Evolutionary conservation across 2,797 vertebrate species (phyloP), one percentile per base, ranked within the genome.

Genomic region (Selene dorsalis): DNA sequence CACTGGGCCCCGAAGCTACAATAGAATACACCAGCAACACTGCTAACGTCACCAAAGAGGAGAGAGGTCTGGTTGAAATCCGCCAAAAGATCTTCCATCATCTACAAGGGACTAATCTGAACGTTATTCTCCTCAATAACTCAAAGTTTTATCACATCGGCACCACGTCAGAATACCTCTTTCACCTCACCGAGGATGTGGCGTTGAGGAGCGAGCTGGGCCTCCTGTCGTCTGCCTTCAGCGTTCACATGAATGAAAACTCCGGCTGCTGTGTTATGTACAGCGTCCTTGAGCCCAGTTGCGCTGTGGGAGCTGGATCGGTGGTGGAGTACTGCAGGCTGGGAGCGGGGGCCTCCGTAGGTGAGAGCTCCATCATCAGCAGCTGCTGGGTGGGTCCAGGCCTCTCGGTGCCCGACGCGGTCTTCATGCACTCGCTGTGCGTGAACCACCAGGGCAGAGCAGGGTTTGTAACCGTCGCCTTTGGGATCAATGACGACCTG

Each of bases 101-200:
- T 57, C 95, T 99, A 20, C 93, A 86, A 50, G 98, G 96, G 75
- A 96, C 96, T 0, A 59, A 92, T 0, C 90, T 99, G 0, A 96
- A 96, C 41, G 95, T 99, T 43, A 87, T 98, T 18, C 88, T 96
- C 50, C 93, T 99, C 62, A 96, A 97, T 83, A 96, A 96, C 84
- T 99, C 98, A 14, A 97, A 93, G 80, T 99, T 99, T 91, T 98
- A 97, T 84, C 98, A 99, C 89, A 90, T 98, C 0, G 97, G 98
- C 52, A 98, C 97, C 70, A 95, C 95, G 0, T 88, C 94, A 1
- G 98, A 99, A 79, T 99, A 97, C 80, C 91, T 97, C 70, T 95
- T 94, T 81, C 96, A 99, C 88, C 95, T 97, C 20, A 93, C 96
- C 0, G 86, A 92, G 22, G 93, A 96, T 11, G 91, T 65, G 63